Evolutionary conservation across 2,113 vertebrate species (phyloP).

Genomic region (Ailuropoda melanoleuca): DNA sequence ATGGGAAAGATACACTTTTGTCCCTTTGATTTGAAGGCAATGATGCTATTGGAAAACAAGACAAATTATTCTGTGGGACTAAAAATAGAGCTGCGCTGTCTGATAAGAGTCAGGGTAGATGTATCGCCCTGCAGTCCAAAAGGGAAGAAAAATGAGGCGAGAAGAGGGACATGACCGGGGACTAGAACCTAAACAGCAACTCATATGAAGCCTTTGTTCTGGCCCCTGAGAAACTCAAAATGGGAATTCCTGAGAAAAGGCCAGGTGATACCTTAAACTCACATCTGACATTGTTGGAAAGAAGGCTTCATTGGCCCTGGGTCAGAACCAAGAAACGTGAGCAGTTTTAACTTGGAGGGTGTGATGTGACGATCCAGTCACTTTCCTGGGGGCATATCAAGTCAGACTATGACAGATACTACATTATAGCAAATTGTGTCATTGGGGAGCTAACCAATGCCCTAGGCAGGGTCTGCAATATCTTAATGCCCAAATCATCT

Average conservation of each 20-base stretch:
- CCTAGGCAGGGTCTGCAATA: neutral
- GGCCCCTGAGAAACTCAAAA: neutral
- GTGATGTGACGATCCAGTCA: constrained; percentile 71
- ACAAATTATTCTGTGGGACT: neutral
- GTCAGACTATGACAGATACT: constrained; percentile 58
- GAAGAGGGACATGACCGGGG: neutral
- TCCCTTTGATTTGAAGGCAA: neutral
- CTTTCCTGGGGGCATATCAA: constrained; percentile 68
- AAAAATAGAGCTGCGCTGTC: neutral
- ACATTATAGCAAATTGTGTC: constrained; percentile 39
- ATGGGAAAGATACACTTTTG: neutral
- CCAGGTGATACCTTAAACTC: constrained; percentile 49
- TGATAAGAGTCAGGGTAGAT: constrained; percentile 2
- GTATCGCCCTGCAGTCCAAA: neutral
- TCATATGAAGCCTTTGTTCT: neutral
- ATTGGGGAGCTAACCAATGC: neutral
- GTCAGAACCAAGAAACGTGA: constrained; percentile 72
- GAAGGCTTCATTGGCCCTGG: constrained; percentile 23
- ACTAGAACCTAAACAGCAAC: neutral
- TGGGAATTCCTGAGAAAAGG: constrained; percentile 50
- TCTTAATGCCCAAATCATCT: constrained; percentile 56
- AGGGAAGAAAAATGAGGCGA: constrained; percentile 58
- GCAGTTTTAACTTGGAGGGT: constrained; percentile 68
- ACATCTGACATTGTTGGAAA: constrained; percentile 52
- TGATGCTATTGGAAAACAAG: neutral